A percentile compares a stretch with the other conserved stretches of the same genome.
These are phyloP conservation scores for Neoniphon sammara DNA, from an alignment of 2,797 vertebrate species.

Conservation along the genomic window DNA sequence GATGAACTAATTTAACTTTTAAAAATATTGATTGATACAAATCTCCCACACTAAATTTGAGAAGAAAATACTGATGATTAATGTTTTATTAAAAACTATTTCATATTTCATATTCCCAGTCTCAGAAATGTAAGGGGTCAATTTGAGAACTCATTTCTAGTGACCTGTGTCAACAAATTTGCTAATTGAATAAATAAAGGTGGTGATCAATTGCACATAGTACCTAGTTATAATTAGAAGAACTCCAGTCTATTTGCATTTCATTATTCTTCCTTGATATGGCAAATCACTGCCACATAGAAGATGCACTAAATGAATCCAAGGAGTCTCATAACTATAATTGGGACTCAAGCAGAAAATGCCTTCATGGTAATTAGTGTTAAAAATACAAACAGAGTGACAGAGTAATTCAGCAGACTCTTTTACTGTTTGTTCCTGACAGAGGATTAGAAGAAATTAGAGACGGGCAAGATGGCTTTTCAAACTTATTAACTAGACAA, in stretches of 20 bases:
- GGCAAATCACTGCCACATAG: constrained; percentile 57
- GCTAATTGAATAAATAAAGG: too few species aligned
- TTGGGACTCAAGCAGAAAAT: constrained; percentile 67
- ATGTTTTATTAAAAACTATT: constrained; percentile 50
- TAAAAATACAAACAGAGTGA: constrained; percentile 68
- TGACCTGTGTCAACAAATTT: constrained; percentile 42
- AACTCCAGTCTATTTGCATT: constrained; percentile 60
- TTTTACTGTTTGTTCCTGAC: constrained; percentile 74
- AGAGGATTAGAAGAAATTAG: constrained; percentile 77
- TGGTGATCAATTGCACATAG: constrained; percentile 50
- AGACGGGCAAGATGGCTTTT: constrained; percentile 66
- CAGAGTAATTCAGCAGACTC: constrained; percentile 59
- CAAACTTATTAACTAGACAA: constrained; percentile 81
- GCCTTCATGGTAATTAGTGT: constrained; percentile 70
- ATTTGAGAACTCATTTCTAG: constrained; percentile 22
- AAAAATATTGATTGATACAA: background rate
- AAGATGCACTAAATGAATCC: constrained; percentile 58
- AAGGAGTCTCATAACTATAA: constrained; percentile 66
- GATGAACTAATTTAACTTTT: background rate
- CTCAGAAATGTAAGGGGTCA: constrained; percentile 12
- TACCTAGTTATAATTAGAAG: constrained; percentile 35
- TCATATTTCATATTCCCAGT: constrained; percentile 39
- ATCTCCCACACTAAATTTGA: constrained; percentile 12
- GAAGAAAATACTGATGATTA: constrained; percentile 45
- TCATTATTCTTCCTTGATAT: constrained; percentile 56